Base-by-base conservation (phyloP, 2,797 vertebrate species). In the Cryptoprocta ferox region DNA sequence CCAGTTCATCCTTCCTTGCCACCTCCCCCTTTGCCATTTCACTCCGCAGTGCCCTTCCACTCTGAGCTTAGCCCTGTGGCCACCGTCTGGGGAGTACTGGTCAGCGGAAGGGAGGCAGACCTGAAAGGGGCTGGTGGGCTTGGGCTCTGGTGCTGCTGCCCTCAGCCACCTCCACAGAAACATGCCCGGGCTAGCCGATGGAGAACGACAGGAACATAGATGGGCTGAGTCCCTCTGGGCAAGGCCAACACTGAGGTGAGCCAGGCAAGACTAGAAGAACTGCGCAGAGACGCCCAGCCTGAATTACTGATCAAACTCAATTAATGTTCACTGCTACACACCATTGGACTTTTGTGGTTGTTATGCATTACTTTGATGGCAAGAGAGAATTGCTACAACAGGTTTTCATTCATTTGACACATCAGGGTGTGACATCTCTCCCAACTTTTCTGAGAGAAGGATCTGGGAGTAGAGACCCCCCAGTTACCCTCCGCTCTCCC, bases 201-300 rank as follows among this genome's bases (percentile, higher is more conserved):
- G n/a, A 61, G 9, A 32, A 42, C 1, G 18, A 65, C 26, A 70
- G n/a, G n/a, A 50, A 45, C 0, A 1, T 2, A 28, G 53, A 45
- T 56, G 50, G 65, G 56, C 53, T 3, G 32, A 71, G 63, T 26
- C 5, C 42, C 45, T 37, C 35, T 19, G n/a, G 45, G 7, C 28
- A 19, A 92, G 71, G 39, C 16, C 70, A 70, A 80, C 39, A 32
- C 15, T 19, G 65, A 14, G 24, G 48, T 6, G 26, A 91, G 66
- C 6, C 39, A 70, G 94, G 78, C 9, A 81, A 79, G 85, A 50
- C 66, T 21, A 30, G 50, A 66, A 86, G 37, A 63, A 35, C 32
- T 12, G 39, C 56, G 35, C 78, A 71, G 93, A 73, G 79, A 68
- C 0, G 21, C 32, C 15, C n/a, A 9, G 45, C 66, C 14, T n/a